A percentile compares a stretch with the other conserved stretches of the same genome.
These are phyloP conservation scores for Anoplophora glabripennis DNA, from an alignment of 1,140 invertebrate genomes.

Conservation along the genomic window DNA sequence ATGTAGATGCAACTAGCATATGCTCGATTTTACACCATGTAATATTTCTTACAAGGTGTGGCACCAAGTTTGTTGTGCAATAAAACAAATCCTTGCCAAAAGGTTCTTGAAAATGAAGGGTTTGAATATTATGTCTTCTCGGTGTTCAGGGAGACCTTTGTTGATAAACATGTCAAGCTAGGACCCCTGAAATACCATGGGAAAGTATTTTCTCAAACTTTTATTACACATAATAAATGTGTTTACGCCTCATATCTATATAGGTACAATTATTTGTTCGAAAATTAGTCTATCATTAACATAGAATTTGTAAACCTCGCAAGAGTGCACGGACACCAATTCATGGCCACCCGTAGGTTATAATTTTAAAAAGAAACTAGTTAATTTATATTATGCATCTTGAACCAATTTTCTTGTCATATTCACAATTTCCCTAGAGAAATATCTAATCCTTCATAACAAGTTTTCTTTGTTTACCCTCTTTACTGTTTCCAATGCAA, in stretches of 20 bases:
- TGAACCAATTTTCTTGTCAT: too few species aligned
- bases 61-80: neutral
- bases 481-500: neutral
- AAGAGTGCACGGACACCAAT: too few species aligned
- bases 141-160: constrained; percentile 6
- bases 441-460: too few species aligned
- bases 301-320: too few species aligned
- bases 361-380: too few species aligned
- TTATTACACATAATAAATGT: constrained; percentile 32
- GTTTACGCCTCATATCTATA: constrained; percentile 23
- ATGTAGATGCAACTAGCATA: constrained; percentile 1
- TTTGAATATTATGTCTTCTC: neutral
- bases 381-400: too few species aligned
- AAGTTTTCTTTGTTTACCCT: neutral
- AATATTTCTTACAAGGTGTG: neutral
- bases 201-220: constrained; percentile 22
- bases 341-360: too few species aligned
- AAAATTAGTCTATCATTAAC: constrained; percentile 26
- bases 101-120: constrained; percentile 5
- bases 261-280: constrained; percentile 28
- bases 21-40: neutral
- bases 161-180: constrained; percentile 34
- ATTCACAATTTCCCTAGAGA: too few species aligned
- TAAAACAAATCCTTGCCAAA: constrained; percentile 5
- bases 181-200: constrained; percentile 23